phyloP scores from a whole-genome alignment of 2,797 vertebrate species.

The Gorsachius magnificus region DNA sequence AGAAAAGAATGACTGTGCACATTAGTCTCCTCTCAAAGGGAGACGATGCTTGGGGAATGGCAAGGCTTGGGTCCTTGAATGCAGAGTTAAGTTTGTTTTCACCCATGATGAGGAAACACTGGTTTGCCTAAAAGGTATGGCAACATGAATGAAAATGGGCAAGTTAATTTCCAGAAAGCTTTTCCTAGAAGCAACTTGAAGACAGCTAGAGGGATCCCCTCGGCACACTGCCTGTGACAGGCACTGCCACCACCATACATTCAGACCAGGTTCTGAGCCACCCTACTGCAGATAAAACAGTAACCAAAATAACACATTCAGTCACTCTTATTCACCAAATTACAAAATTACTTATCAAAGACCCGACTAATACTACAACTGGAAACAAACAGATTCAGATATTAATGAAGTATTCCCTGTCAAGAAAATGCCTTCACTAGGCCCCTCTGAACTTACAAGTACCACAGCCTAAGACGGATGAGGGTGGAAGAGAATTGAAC shows the following conservation, averaged over 20 bases:
- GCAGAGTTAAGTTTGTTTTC: neutral
- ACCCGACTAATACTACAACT: neutral
- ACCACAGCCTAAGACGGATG: neutral
- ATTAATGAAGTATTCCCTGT: neutral
- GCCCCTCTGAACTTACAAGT: neutral
- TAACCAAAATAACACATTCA: neutral
- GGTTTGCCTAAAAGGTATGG: neutral
- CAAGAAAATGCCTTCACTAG: neutral
- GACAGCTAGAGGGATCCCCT: neutral
- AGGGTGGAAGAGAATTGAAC: neutral
- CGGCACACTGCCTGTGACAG: neutral
- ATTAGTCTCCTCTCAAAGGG: neutral
- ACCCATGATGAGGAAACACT: neutral
- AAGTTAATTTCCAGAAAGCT: neutral
- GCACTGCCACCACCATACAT: fast-evolving
- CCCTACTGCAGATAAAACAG: neutral
- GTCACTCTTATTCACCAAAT: neutral
- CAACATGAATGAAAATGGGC: neutral
- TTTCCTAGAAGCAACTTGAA: neutral
- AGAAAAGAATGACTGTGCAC: neutral
- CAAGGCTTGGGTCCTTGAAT: neutral
- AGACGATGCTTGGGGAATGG: neutral
- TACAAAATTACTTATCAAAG: neutral
- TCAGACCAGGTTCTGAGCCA: neutral
- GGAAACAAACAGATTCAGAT: neutral